Evolutionary conservation across 2,113 vertebrate genomes (phyloP).

Genomic region (Plectropomus leopardus): DNA sequence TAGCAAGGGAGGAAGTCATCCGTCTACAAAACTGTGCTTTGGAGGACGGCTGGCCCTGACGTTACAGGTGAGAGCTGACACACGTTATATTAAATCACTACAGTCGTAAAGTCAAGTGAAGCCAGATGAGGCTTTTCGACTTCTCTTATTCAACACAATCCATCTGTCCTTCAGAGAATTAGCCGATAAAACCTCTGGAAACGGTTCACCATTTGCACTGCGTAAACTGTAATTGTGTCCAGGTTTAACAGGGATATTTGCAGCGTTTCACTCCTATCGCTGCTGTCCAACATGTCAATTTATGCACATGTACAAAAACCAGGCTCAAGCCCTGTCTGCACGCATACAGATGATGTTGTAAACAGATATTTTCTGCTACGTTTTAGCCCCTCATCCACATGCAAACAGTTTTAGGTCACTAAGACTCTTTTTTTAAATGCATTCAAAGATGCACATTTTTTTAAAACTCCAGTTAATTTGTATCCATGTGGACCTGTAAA

Average conservation of each 20-base stretch:
- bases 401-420: no score
- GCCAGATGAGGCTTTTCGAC: slow-evolving; percentile 69
- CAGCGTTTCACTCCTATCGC: neutral
- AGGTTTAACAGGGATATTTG: slow-evolving; percentile 11
- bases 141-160: slow-evolving; percentile 10
- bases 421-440: no score
- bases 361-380: no score
- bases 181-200: slow-evolving; percentile 39
- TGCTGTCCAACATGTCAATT: neutral
- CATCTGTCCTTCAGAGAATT: neutral
- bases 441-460: no score
- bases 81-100: slow-evolving; percentile 67
- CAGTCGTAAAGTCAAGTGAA: slow-evolving; percentile 56
- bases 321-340: no score
- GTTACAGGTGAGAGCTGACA: slow-evolving; percentile 73
- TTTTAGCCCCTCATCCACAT: no score
- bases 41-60: slow-evolving; percentile 46
- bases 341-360: no score
- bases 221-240: neutral
- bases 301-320: neutral
- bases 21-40: slow-evolving; percentile 54
- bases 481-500: no score
- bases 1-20: slow-evolving; percentile 74
- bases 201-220: neutral
- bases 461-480: no score